A percentile compares a stretch with the other conserved stretches of the same genome.
phyloP scores from a whole-genome alignment of 2,888 invertebrate genomes.

The Sepiola atlantica region DNA sequence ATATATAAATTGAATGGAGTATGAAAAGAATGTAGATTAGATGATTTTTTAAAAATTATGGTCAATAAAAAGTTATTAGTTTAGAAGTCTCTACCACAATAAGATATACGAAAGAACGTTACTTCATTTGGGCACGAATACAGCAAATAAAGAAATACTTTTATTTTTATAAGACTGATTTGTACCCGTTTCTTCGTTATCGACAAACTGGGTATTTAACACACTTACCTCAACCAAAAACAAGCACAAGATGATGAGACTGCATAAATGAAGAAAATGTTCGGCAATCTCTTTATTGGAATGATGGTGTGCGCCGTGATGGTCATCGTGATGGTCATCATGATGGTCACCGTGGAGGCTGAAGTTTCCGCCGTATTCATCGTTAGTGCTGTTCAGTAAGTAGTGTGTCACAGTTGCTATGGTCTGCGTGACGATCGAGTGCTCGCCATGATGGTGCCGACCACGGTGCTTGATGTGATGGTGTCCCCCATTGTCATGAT shows the following conservation, averaged over 20 bases:
- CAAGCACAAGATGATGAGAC: constrained; percentile 56
- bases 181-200: too few species aligned
- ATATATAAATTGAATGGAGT: too few species aligned
- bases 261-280: constrained; percentile 54
- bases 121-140: too few species aligned
- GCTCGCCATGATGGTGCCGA: constrained; percentile 8
- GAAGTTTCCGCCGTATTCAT: constrained; percentile 35
- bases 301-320: constrained; percentile 38
- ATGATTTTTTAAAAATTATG: too few species aligned
- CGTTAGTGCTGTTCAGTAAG: neutral
- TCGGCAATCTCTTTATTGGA: constrained; percentile 49
- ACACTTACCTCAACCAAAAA: constrained; percentile 59
- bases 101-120: too few species aligned
- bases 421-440: constrained; percentile 8
- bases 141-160: too few species aligned
- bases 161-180: too few species aligned
- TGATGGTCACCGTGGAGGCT: neutral
- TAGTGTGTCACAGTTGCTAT: neutral
- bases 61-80: too few species aligned
- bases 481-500: neutral
- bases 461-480: neutral
- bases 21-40: too few species aligned
- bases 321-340: constrained; percentile 36
- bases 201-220: too few species aligned
- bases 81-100: too few species aligned